Evolutionary conservation across 2,888 invertebrate genomes (phyloP), one percentile per base, ranked within the genome.

Genomic region (Melinopterus prodromus): DNA sequence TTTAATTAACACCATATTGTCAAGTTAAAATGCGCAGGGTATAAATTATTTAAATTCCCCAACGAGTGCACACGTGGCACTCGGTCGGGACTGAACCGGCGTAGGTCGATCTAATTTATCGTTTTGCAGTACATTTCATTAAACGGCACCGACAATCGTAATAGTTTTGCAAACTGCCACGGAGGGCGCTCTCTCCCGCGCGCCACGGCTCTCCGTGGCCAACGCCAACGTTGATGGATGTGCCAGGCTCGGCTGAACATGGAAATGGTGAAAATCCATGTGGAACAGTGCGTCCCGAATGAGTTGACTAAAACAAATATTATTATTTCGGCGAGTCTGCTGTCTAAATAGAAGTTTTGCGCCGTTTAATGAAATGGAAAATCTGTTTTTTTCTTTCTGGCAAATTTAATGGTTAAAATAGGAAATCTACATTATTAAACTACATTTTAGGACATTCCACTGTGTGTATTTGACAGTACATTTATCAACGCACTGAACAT

Each of bases 141-240:
- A 78, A 78, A 78, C 74, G 74, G 74, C 36, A n/a, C 71, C 78
- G 71, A 78, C 78, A 78, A 78, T 78, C 53, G 78, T 78, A 78
- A 78, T 78, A 78, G 78, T 78, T 78, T 78, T 78, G 78, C 71
- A 71, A 71, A 37, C 71, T 70, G 16, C 78, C 53, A 53, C 53
- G 53, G 53, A 53, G 53, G 53, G 36, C 53, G 37, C 71, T 70
- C 36, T 36, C 35, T 69, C 69, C 9, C 16, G 38, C 53, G 3
- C 35, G 15, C 77, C 26, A 26, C 26, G 3, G 26, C 26, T 26
- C 26, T 26, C 26, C 26, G 26, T 26, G 5, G 2, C 14, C 70
- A 37, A 16, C 76, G 69, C 53, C 53, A 53, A 53, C 53, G 53
- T 53, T 53, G 53, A 53, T 53, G 53, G 53, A 53, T 53, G 53